Evolutionary conservation across 92 coral and sea anemone species (phyloP), one percentile per base, ranked within the genome.

Genomic region (Paragorgia papillata): DNA sequence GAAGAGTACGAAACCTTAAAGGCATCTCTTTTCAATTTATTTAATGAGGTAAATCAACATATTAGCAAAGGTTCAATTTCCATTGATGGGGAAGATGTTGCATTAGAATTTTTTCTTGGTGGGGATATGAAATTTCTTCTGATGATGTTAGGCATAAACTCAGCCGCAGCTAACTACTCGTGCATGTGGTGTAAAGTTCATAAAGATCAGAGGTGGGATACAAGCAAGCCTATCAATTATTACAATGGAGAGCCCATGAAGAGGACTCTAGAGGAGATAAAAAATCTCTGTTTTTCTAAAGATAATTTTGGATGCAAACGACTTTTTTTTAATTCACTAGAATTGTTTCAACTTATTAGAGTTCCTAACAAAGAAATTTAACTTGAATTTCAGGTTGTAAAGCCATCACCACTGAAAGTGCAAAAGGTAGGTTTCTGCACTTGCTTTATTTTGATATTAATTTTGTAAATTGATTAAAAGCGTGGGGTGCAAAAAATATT

Each of bases 101-200:
- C 2, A 1, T 26, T 85, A 13, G 80, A 75, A 46, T 15, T 44
- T 18, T 22, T 85, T 80, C 21, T 76, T 44, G 83, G 82, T 0
- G 83, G 74, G 79, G 73, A 32, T 81, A 81, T 58, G 79, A 85
- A 85, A 27, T 81, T 85, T 35, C 35, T 60, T 7, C 80, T 85
- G 0, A 85, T 81, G 83, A 69, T 39, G 6, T 77, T 84, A 83
- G 37, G 37, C 8, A 2, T 61, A 21, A 24, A 13, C 9, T 35
- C 21, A 6, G 39, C 67, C 0, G 29, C 67, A 3, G 2, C 67
- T 6, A 73, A 44, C n/a, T 49, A 84, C 58, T 61, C 83, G 4
- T 37, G 43, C 43, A 10, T 37, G 43, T 37, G 43, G 43, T 37
- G 43, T 10, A 37, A 37, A 10, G 10, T 57, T 0, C 74, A 68